Base-by-base conservation (phyloP, 2,113 vertebrate species). In the Ptilorrhoa leucosticta region DNA sequence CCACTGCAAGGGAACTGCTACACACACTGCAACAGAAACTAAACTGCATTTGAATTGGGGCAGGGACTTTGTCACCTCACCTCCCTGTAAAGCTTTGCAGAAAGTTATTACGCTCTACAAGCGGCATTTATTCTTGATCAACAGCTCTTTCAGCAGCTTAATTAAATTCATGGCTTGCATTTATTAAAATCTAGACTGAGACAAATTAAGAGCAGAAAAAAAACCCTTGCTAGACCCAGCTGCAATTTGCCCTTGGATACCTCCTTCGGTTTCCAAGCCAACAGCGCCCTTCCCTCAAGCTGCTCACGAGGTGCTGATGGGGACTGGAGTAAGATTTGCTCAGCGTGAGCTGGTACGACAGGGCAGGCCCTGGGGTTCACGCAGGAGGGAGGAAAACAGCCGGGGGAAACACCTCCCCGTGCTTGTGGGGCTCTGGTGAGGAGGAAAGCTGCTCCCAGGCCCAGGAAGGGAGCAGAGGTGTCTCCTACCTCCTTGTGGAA, bases 401-500 rank as follows among this genome's bases (percentile, higher is more conserved):
- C 13, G 24, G 18, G n/a, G 68, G 12, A 40, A 51, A 48, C 16
- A 1, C 4, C 51, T 90, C 69, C 51, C 54, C 37, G 37, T 31
- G 10, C 63, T 31, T 61, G 40, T 81, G 2, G 10, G 56, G 60
- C 30, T 56, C 37, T 15, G 15, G 17, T 2, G 15, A 70, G 87
- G n/a, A 40, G 86, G 19, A 40, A 69, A 13, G 39, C 68, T 31
- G 69, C 47, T 57, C 24, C 63, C 66, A 61, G 13, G 31, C n/a
- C 53, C 31, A 22, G 33, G 16, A n/a, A 23, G 30, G n/a, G 44
- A 13, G 33, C 2, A 2, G n/a, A 40, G 17, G 31, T 9, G 31
- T 24, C 94, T 40, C 95, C 97, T 95, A 99, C 99, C 99, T 99
- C 99, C 83, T 99, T 98, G 95, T 99, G 99, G 95, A 99, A 99